phyloP scores from a whole-genome alignment of 2,797 vertebrate species.

The Chaenodraco wilsoni region DNA sequence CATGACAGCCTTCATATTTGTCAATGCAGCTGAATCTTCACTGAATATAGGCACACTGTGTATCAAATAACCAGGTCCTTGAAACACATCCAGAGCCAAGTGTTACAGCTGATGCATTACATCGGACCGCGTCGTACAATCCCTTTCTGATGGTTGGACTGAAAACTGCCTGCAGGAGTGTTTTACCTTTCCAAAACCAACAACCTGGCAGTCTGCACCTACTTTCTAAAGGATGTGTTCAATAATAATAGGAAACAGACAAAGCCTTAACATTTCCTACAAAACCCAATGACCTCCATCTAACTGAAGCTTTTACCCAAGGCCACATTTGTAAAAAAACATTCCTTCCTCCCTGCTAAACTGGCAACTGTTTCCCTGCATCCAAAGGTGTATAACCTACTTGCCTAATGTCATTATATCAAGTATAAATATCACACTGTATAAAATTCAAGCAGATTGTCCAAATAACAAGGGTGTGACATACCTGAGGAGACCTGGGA shows the following conservation, averaged over 20 bases:
- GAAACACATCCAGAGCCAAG: neutral
- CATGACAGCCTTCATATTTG: conserved; percentile 39
- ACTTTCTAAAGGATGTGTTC: neutral
- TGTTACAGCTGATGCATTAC: neutral
- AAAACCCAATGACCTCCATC: too few relatives aligned
- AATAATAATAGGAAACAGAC: neutral
- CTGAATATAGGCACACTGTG: neutral
- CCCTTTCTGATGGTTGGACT: neutral
- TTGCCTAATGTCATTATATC: too few relatives aligned
- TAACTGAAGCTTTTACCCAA: too few relatives aligned
- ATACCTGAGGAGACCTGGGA: too few relatives aligned
- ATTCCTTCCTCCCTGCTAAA: too few relatives aligned
- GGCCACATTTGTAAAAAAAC: too few relatives aligned
- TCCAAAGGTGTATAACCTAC: too few relatives aligned
- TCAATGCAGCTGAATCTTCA: conserved; percentile 27
- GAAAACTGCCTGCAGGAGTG: neutral
- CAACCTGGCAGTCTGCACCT: neutral
- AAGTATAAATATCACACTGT: too few relatives aligned
- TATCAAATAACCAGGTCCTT: conserved; percentile 8
- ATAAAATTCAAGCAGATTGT: too few relatives aligned
- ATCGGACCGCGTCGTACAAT: neutral
- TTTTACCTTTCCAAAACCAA: neutral
- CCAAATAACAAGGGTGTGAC: too few relatives aligned
- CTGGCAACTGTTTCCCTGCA: too few relatives aligned
- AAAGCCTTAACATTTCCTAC: neutral